A percentile compares a stretch with the other conserved stretches of the same genome.
Conservation (phyloP, 2,113 vertebrate species). For the Chionis minor region DNA sequence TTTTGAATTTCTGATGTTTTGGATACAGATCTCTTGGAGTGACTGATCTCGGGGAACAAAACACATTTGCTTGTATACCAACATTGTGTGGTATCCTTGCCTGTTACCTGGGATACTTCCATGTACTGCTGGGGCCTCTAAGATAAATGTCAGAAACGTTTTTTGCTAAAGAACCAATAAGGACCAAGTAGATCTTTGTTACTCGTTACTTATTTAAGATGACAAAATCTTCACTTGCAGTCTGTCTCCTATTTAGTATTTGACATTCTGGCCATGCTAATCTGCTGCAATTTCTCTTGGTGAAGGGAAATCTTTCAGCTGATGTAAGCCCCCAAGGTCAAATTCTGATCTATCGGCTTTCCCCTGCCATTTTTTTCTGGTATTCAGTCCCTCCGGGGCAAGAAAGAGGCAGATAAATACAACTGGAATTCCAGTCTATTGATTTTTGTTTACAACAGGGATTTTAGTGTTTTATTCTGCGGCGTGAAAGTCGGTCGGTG, state of each 20-base stretch:
- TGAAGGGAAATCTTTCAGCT: background rate
- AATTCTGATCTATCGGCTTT: background rate
- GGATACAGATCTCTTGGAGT: background rate
- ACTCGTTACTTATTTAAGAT: background rate
- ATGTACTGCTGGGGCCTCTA: background rate
- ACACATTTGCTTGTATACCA: background rate
- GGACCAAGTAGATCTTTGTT: background rate
- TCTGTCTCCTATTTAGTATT: background rate
- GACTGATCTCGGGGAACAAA: background rate
- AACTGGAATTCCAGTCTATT: background rate
- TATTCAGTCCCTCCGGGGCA: background rate
- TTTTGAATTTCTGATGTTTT: background rate
- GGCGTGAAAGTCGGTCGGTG: background rate
- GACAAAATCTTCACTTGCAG: background rate
- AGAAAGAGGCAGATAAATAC: background rate
- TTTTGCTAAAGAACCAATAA: background rate
- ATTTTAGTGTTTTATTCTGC: background rate
- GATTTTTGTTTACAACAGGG: background rate
- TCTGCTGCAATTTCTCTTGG: background rate
- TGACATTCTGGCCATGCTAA: background rate
- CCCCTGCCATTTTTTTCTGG: background rate
- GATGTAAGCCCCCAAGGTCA: rapidly evolving
- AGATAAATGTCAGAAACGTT: background rate
- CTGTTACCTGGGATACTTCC: background rate
- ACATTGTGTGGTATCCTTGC: background rate